A percentile compares a stretch with the other conserved stretches of the same genome.
Conservation (phyloP, 2,113 vertebrate genomes). For the Sakesphorus luctuosus region DNA sequence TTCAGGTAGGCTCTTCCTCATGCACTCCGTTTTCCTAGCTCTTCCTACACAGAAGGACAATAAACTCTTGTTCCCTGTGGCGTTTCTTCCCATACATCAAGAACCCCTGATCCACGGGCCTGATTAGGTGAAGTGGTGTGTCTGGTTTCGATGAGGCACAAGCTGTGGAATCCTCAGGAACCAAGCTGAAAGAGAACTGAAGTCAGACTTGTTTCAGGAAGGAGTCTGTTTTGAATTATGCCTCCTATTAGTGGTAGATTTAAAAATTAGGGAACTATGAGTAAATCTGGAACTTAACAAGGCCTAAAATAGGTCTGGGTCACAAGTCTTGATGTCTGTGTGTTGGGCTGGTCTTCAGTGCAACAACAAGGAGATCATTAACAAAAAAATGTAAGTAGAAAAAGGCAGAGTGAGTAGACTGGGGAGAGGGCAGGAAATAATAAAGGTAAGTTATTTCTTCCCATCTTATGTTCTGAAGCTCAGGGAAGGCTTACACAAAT, state of each 20-base stretch:
- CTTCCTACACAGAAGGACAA: neutral
- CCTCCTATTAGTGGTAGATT: constrained; percentile 58
- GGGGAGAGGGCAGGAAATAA: neutral
- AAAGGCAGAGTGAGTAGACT: neutral
- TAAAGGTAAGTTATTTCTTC: constrained; percentile 38
- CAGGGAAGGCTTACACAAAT: constrained; percentile 8
- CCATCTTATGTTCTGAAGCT: constrained; percentile 1
- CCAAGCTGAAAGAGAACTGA: neutral
- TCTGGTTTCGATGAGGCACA: constrained; percentile 51
- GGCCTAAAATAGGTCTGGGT: constrained; percentile 53
- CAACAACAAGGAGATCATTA: neutral
- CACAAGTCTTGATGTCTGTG: constrained; percentile 36
- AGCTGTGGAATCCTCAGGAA: constrained; percentile 58
- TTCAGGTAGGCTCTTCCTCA: neutral
- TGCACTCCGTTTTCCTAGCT: neutral
- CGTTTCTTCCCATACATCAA: neutral
- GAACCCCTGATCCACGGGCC: neutral
- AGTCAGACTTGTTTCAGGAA: constrained; percentile 42
- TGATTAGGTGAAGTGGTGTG: neutral
- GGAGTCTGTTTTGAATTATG: constrained; percentile 65
- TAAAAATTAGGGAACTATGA: constrained; percentile 66
- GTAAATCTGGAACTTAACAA: constrained; percentile 66
- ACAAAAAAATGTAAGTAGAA: neutral
- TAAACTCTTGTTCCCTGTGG: neutral
- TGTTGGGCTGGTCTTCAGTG: neutral